These are phyloP conservation scores for Alsophila aescularia DNA, from an alignment of 2,888 invertebrate species.

Conservation along the genomic window DNA sequence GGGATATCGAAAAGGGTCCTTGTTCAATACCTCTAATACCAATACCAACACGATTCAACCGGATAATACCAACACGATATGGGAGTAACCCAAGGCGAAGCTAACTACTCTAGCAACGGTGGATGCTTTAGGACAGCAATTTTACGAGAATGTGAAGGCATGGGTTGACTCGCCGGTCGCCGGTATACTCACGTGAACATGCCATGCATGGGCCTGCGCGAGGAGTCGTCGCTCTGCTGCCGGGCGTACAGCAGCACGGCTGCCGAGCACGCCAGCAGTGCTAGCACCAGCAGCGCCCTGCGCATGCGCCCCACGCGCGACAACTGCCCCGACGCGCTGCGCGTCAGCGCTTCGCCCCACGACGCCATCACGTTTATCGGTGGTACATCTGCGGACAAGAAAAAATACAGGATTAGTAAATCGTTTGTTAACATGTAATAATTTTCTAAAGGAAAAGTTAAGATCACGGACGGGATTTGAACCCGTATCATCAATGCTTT, in stretches of 20 bases:
- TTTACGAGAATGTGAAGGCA: too few relatives aligned
- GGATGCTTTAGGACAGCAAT: too few relatives aligned
- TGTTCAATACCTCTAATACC: too few relatives aligned
- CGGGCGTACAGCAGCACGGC: conserved; percentile 86
- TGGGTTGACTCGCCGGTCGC: too few relatives aligned
- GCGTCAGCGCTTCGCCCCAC: conserved; percentile 69
- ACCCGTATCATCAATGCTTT: too few relatives aligned
- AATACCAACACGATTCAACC: too few relatives aligned
- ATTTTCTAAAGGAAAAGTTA: too few relatives aligned
- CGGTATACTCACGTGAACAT: conserved; percentile 58
- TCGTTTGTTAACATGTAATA: background rate
- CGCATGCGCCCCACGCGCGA: conserved; percentile 80
- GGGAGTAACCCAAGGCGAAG: too few relatives aligned
- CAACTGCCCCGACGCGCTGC: conserved; percentile 82
- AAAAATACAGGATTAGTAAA: conserved; percentile 2
- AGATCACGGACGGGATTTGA: too few relatives aligned
- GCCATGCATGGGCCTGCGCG: conserved; percentile 61
- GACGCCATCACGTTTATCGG: conserved; percentile 58
- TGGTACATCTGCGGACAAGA: conserved; percentile 50
- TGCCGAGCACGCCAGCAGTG: conserved; percentile 82
- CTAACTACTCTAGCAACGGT: too few relatives aligned
- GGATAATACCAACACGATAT: too few relatives aligned
- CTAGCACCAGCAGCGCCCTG: conserved; percentile 82
- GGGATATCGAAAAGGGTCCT: too few relatives aligned
- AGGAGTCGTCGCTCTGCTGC: conserved; percentile 78